These are phyloP conservation scores for Galerucella nymphaeae DNA, from an alignment of 2,888 invertebrate genomes.

Conservation along the genomic window DNA sequence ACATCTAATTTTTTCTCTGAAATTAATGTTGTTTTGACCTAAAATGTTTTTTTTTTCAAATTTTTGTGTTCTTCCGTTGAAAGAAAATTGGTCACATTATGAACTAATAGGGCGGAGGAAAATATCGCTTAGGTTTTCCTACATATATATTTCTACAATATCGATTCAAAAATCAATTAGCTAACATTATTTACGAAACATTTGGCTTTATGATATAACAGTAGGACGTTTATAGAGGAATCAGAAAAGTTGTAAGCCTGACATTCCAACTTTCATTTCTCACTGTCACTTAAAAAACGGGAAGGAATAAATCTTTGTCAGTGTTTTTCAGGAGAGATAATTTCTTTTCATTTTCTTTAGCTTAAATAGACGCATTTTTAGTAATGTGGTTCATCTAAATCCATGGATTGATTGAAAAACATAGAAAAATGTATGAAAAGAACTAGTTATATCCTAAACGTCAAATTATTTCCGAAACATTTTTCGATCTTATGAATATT, in stretches of 20 bases:
- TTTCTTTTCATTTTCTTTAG: background rate
- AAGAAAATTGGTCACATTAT: background rate
- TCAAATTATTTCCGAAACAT: no score
- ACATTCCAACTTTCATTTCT: conserved; percentile 26
- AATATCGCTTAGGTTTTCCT: background rate
- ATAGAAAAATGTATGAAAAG: no score
- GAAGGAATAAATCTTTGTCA: conserved; percentile 21
- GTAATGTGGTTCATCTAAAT: no score
- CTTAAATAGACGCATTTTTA: no score
- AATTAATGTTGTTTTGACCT: no score
- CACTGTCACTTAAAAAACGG: conserved; percentile 26
- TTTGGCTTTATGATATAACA: conserved; percentile 9
- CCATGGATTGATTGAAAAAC: no score
- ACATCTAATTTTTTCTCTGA: no score
- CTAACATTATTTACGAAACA: background rate
- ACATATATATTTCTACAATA: background rate
- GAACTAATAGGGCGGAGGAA: background rate
- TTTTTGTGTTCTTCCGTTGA: background rate
- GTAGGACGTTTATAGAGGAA: conserved; percentile 22
- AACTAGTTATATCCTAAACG: no score
- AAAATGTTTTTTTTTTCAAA: no score
- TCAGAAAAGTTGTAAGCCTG: conserved; percentile 25
- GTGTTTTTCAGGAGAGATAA: background rate
- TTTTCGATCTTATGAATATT: no score
- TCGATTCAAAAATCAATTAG: background rate